These are phyloP conservation scores for Armadillidium nasatum DNA, from an alignment of 1,140 invertebrate species.

Conservation along the genomic window DNA sequence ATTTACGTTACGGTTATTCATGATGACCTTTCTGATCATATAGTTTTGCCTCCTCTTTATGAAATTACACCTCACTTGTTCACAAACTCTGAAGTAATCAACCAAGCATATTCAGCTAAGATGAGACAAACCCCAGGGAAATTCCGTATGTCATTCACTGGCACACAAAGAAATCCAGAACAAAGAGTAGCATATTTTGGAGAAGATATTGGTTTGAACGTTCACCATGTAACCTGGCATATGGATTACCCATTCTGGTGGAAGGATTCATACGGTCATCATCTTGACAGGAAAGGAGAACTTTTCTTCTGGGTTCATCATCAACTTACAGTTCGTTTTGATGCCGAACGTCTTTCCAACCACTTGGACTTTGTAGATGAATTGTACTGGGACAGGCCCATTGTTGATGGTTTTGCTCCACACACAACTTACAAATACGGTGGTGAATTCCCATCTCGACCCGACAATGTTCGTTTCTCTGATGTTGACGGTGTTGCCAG, in stretches of 20 bases:
- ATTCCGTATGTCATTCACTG: constrained; percentile 33
- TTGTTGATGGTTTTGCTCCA: constrained; percentile 58
- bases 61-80: constrained; percentile 59
- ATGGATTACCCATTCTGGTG: constrained; percentile 55
- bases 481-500: constrained; percentile 20
- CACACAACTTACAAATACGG: constrained; percentile 61
- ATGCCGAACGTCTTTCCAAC: constrained; percentile 54
- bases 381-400: constrained; percentile 50
- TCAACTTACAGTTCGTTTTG: constrained; percentile 54
- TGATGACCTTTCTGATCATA: constrained; percentile 36
- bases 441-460: constrained; percentile 59
- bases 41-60: constrained; percentile 59
- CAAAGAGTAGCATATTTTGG: constrained; percentile 57
- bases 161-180: constrained; percentile 48
- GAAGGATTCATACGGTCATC: constrained; percentile 46
- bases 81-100: constrained; percentile 48
- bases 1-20: constrained; percentile 40
- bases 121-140: constrained; percentile 47
- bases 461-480: constrained; percentile 48
- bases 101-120: constrained; percentile 49
- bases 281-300: constrained; percentile 47
- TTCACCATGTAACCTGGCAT: constrained; percentile 60
- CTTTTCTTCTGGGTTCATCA: constrained; percentile 54
- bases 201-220: constrained; percentile 66
- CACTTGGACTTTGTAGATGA: constrained; percentile 51